A percentile compares a stretch with the other conserved stretches of the same genome.
These are phyloP conservation scores for Himalopsyche tibetana DNA, from an alignment of 2,888 invertebrate genomes.

Conservation along the genomic window DNA sequence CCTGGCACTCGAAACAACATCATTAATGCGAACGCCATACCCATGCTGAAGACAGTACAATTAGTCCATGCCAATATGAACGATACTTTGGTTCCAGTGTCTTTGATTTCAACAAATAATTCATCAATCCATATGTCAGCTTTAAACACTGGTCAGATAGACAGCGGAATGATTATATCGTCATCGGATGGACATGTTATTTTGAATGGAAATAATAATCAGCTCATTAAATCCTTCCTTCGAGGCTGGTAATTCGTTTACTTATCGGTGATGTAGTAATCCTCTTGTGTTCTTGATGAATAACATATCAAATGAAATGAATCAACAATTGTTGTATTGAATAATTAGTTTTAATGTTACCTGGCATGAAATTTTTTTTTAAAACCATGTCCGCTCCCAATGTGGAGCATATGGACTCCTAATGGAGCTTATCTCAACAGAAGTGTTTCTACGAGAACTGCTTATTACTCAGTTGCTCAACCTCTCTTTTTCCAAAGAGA, in stretches of 20 bases:
- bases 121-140: not conserved
- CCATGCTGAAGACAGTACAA: not conserved
- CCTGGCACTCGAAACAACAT: not conserved
- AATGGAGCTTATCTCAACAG: too few species aligned
- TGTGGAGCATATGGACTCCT: too few species aligned
- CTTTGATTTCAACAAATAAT: slow-evolving; percentile 11
- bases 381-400: too few species aligned
- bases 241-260: not conserved
- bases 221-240: not conserved
- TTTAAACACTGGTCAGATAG: not conserved
- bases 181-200: not conserved
- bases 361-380: too few species aligned
- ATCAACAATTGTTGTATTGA: too few species aligned
- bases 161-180: not conserved
- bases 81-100: not conserved
- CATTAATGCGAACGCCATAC: not conserved
- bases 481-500: too few species aligned
- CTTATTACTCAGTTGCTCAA: too few species aligned
- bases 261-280: not conserved
- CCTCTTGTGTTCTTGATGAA: too few species aligned
- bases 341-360: too few species aligned
- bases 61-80: not conserved
- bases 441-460: too few species aligned
- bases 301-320: too few species aligned
- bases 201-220: not conserved